A percentile compares a stretch with the other conserved stretches of the same genome.
Conservation (phyloP, 2,888 invertebrate genomes). For the Coremacera marginata region DNA sequence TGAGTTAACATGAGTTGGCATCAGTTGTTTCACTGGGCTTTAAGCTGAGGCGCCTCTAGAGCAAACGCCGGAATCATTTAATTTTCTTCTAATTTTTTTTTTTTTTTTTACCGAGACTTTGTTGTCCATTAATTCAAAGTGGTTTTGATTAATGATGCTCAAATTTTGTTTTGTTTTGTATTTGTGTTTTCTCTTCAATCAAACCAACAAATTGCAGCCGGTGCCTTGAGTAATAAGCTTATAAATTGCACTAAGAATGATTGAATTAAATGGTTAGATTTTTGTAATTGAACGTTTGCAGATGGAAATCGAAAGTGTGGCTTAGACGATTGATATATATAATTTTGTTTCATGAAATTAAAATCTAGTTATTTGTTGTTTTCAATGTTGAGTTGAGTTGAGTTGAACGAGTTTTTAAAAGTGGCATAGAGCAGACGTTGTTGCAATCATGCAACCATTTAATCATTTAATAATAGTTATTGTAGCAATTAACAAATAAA, state of each 20-base stretch:
- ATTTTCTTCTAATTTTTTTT: not conserved
- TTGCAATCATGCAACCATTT: no score
- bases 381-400: not conserved
- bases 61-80: not conserved
- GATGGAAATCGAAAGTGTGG: no score
- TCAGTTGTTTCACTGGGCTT: conserved; percentile 8
- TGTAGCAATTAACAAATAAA: no score
- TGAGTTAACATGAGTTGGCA: conserved; percentile 23
- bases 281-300: no score
- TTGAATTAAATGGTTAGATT: no score
- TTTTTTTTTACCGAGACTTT: conserved; percentile 11
- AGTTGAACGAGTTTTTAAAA: no score
- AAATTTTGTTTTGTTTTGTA: conserved; percentile 30
- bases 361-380: not conserved
- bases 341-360: no score
- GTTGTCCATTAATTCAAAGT: conserved; percentile 18
- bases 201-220: not conserved
- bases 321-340: no score
- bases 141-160: conserved; percentile 45
- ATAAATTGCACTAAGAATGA: no score
- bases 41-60: not conserved
- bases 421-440: no score
- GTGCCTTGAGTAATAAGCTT: no score
- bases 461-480: no score
- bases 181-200: not conserved